Evolutionary conservation across 2,888 invertebrate species (phyloP).

Genomic region (Orthonychiurus folsomi): DNA sequence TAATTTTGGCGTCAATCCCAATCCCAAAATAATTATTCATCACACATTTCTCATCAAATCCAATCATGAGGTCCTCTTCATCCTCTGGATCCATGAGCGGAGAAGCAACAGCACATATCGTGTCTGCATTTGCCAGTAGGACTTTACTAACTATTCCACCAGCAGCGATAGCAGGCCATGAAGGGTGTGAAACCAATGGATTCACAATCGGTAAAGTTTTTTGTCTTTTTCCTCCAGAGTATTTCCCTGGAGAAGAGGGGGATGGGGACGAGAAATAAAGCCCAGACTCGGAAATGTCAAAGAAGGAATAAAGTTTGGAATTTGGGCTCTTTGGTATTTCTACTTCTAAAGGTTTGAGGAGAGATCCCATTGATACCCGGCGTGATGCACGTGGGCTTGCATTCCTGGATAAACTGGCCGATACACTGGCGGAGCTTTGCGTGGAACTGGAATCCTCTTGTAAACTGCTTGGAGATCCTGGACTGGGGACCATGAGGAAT

Average conservation of each 20-base stretch:
- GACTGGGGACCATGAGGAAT: conserved; percentile 8
- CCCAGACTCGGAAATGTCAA: conserved; percentile 22
- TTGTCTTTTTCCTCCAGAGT: conserved; percentile 49
- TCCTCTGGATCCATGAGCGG: conserved; percentile 82
- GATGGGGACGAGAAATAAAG: conserved; percentile 46
- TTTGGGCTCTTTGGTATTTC: conserved; percentile 40
- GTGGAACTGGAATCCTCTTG: background rate
- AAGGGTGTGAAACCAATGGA: conserved; percentile 73
- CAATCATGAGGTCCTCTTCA: conserved; percentile 35
- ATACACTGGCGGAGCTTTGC: background rate
- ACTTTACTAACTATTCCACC: conserved; percentile 90
- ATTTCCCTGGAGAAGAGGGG: conserved; percentile 46
- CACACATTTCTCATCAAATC: conserved; percentile 76
- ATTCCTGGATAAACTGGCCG: background rate
- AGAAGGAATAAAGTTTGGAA: conserved; percentile 24
- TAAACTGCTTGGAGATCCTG: conserved; percentile 7
- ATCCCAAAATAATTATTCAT: conserved; percentile 99
- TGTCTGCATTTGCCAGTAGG: conserved; percentile 88
- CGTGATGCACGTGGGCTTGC: conserved; percentile 58
- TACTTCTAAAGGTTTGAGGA: conserved; percentile 60
- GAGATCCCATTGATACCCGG: conserved; percentile 81
- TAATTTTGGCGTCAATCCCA: conserved; percentile 95
- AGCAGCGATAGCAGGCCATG: conserved; percentile 58
- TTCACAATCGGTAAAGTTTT: conserved; percentile 81
- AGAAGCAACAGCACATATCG: conserved; percentile 90